Conservation (phyloP, 2,797 vertebrate genomes). For the Acanthopagrus latus region DNA sequence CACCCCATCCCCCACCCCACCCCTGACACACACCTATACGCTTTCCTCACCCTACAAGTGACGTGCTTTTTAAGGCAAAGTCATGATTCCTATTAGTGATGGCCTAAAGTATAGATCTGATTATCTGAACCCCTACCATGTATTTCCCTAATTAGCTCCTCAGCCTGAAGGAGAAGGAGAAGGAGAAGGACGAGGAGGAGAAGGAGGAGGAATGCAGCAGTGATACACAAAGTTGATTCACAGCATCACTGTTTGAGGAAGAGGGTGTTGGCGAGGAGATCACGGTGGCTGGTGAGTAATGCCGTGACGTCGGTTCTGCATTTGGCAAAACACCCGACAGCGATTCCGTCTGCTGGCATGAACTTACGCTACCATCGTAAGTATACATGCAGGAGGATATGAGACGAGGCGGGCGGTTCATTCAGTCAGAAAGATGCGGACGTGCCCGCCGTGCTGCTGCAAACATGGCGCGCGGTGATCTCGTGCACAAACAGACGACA, state of each 20-base stretch:
- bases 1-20: neutral
- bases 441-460: neutral
- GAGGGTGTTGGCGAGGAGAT: conserved; percentile 61
- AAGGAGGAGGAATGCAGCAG: conserved; percentile 22
- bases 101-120: conserved; percentile 59
- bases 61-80: conserved; percentile 43
- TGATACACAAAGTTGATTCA: conserved; percentile 52
- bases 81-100: conserved; percentile 56
- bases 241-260: conserved; percentile 42
- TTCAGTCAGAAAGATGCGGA: conserved; percentile 28
- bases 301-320: conserved; percentile 55
- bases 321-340: conserved; percentile 60
- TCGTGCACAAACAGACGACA: conserved; percentile 25
- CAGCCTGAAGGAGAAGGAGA: conserved; percentile 26
- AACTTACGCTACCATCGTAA: conserved; percentile 25
- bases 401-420: neutral
- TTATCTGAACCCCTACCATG: conserved; percentile 55
- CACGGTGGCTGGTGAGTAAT: conserved; percentile 65
- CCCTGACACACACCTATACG: conserved; percentile 37
- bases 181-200: conserved; percentile 7
- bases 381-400: conserved; percentile 20
- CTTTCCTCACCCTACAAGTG: conserved; percentile 35
- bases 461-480: conserved; percentile 15
- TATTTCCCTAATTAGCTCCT: conserved; percentile 63
- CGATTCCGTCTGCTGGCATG: conserved; percentile 41